Percentiles rank a stretch among this genome's conserved stretches.
Evolutionary conservation across 2,113 vertebrate species (phyloP).

Genomic region (Emydura subglobosa): DNA sequence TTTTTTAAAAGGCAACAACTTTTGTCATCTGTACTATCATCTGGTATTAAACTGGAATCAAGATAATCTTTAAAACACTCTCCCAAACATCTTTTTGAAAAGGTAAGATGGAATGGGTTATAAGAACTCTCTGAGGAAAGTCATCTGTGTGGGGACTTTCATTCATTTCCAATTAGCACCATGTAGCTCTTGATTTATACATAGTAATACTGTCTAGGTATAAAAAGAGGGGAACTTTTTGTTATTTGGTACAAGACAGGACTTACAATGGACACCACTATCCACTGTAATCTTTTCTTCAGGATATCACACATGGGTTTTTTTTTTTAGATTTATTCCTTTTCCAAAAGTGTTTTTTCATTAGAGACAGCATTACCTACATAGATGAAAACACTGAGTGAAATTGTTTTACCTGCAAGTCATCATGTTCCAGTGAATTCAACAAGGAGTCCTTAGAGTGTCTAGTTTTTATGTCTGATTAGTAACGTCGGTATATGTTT

Average conservation of each 20-base stretch:
- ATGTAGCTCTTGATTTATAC: background rate
- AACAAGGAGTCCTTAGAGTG: background rate
- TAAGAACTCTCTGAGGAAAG: background rate
- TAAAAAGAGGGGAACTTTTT: background rate
- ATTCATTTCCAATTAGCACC: background rate
- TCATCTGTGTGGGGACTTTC: no score
- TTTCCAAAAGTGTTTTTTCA: background rate
- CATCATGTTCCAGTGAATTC: background rate
- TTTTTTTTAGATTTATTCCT: background rate
- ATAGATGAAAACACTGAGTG: background rate
- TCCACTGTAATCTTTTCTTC: slow-evolving; percentile 3
- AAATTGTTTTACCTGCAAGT: background rate
- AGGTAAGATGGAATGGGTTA: background rate
- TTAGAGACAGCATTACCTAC: background rate
- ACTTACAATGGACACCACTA: background rate
- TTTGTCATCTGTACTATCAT: slow-evolving; percentile 37
- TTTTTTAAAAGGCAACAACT: background rate
- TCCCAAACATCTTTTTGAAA: slow-evolving; percentile 11
- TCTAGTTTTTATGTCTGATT: background rate
- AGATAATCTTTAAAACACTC: background rate
- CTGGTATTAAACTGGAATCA: background rate
- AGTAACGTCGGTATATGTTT: background rate
- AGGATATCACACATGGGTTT: background rate
- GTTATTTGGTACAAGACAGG: background rate
- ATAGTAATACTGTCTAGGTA: background rate